Conservation (phyloP, 2,888 invertebrate species). For the Prostheceraeus crozeri region DNA sequence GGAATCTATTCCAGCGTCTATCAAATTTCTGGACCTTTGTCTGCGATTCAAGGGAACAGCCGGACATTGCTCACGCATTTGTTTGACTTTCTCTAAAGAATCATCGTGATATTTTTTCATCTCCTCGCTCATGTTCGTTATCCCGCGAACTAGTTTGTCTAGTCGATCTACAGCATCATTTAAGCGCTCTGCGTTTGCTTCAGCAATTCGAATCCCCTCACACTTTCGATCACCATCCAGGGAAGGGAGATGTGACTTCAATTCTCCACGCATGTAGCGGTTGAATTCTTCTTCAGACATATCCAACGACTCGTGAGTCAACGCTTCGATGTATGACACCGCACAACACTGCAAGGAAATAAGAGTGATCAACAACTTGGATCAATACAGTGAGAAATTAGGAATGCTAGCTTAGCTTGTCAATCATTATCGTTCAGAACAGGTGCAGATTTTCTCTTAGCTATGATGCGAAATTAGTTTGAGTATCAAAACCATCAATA, state of each 20-base stretch:
- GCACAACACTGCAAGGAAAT: constrained; percentile 80
- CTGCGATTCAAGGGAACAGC: too few relatives aligned
- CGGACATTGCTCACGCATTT: too few relatives aligned
- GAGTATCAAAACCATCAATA: too few relatives aligned
- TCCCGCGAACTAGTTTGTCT: too few relatives aligned
- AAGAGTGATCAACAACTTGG: constrained; percentile 40
- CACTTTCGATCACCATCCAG: constrained; percentile 51
- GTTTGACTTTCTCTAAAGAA: too few relatives aligned
- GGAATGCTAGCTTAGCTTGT: background rate
- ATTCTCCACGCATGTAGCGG: constrained; percentile 81
- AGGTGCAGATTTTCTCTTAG: too few relatives aligned
- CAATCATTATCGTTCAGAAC: background rate
- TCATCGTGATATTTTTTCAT: too few relatives aligned
- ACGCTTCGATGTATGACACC: constrained; percentile 88
- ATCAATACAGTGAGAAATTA: background rate
- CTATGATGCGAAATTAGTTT: too few relatives aligned
- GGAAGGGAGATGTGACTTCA: constrained; percentile 74
- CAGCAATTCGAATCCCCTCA: constrained; percentile 70
- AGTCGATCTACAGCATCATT: too few relatives aligned
- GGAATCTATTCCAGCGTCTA: too few relatives aligned
- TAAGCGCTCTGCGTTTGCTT: constrained; percentile 62
- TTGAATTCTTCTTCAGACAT: constrained; percentile 86
- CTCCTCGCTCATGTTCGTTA: too few relatives aligned
- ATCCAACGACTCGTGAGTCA: constrained; percentile 82
- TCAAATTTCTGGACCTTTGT: too few relatives aligned